Evolutionary conservation across 2,888 invertebrate species (phyloP), one percentile per base, ranked within the genome.

Genomic region (Ectobius pallidus): DNA sequence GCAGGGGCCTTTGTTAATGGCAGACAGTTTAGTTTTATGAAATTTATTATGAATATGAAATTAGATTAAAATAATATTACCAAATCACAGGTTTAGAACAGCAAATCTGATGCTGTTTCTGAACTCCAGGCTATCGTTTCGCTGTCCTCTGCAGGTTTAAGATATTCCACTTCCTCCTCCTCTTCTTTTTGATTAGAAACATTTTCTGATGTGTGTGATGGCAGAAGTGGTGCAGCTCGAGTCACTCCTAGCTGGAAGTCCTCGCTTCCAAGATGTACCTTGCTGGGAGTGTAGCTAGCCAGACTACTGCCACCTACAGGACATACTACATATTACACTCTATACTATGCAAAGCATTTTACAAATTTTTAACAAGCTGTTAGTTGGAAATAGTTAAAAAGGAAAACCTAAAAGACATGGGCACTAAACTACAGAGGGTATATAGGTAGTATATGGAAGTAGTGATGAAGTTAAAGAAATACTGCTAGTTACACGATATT

Each of bases 261-360:
- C 77, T 88, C 80, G 79, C 84, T 88, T 78, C 87, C 85, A 77
- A 86, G 87, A 77, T 86, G 85, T 70, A 88, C 89, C 86, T 93
- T 92, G 85, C 92, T 89, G 74, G 95, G 95, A 79, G 93, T 94
- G 86, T 95, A 95, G 81, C 90, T 92, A 76, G 92, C 89, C 82
- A 95, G 86, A 74, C 80, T 82, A 75, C 82, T 79, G 90, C 84
- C 83, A 77, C 85, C 85, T 84, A 77, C 69, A 79, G 65, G 73
- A 73, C 18, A 69, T 18, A 34, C 63, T 63, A 63, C 61, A 46
- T 4, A 44, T n/a, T n/a, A n/a, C n/a, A n/a, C n/a, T n/a, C n/a
- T n/a, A n/a, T n/a, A n/a, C n/a, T n/a, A n/a, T n/a, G n/a, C n/a
- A n/a, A n/a, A n/a, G n/a, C n/a, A n/a, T n/a, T n/a, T n/a, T n/a